These are phyloP conservation scores for Eira barbara DNA, from an alignment of 2,113 vertebrate genomes.

Conservation along the genomic window DNA sequence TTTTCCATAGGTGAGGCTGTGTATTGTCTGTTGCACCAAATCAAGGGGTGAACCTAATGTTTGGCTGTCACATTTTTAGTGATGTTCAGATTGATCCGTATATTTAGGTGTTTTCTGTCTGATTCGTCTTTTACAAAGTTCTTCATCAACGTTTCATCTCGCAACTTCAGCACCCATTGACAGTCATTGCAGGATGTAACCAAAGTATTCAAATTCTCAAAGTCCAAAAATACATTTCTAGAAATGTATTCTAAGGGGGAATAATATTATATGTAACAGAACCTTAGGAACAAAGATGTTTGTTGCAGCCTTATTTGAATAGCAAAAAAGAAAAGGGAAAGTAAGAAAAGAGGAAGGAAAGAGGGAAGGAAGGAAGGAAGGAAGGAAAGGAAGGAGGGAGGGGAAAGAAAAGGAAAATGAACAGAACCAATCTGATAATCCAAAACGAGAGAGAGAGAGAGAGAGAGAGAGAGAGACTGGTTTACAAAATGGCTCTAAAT, in stretches of 20 bases:
- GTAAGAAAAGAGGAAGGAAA: background rate
- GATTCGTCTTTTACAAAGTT: background rate
- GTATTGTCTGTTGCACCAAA: background rate
- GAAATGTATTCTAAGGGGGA: background rate
- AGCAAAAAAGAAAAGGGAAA: background rate
- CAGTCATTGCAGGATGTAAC: background rate
- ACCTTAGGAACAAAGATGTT: background rate
- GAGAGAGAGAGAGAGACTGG: background rate
- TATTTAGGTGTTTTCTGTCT: background rate
- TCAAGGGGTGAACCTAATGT: background rate
- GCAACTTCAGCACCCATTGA: background rate
- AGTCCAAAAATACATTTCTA: background rate
- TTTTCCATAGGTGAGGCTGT: background rate
- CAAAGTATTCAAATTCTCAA: background rate
- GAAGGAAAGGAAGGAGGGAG: background rate
- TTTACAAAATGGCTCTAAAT: background rate
- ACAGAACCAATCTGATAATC: background rate
- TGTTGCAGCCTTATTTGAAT: background rate
- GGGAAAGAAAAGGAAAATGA: background rate
- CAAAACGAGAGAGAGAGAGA: no score
- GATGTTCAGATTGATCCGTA: background rate
- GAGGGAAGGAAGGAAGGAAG: background rate
- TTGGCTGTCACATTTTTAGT: background rate
- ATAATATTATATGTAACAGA: background rate
- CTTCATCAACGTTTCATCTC: background rate